Evolutionary conservation across 2,113 vertebrate species (phyloP), one percentile per base, ranked within the genome.

Genomic region (Misgurnus mizolepis): DNA sequence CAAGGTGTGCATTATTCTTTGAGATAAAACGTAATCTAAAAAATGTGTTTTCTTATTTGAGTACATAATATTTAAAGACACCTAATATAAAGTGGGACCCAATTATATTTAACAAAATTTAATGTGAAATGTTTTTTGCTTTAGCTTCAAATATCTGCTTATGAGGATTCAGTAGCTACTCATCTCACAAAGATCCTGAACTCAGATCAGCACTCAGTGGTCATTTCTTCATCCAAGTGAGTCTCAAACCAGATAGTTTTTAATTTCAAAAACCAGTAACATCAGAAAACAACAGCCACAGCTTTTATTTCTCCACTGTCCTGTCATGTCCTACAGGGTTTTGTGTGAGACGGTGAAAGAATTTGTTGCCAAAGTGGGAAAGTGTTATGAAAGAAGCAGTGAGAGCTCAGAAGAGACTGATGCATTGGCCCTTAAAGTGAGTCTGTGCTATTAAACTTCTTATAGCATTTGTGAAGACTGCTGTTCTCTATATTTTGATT

Each of bases 301-400:
- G 6, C 27, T 7, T 1, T 40, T 34, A 22, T 58, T 3, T 6
- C 9, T 53, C 18, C 27, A 3, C n/a, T 12, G 18, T 64, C 11
- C n/a, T 83, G 39, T 83, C 4, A 2, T 79, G 41, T 55, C 55
- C 40, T 45, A 15, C 18, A 99, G 97, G 93, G 92, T 98, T 85
- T 93, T 99, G 17, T 99, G 96, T 91, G 97, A 98, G 90, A 99
- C 98, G 0, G 95, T 99, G 80, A 99, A 98, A 91, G 98, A 98
- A 78, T 98, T 99, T 62, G 96, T 98, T 84, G 94, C 95, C 91
- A 98, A 97, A 94, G 95, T 99, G 76, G 97, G 96, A 15, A 99
- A 98, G 89, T 92, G 93, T 0, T 95, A 96, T 0, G 97, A 98
- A 69, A 97, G 93, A 88, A 93, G 94, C 1, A 47, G 91, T 75